These are phyloP conservation scores for Cacoxenus indagator DNA, from an alignment of 2,888 invertebrate species.

Conservation along the genomic window DNA sequence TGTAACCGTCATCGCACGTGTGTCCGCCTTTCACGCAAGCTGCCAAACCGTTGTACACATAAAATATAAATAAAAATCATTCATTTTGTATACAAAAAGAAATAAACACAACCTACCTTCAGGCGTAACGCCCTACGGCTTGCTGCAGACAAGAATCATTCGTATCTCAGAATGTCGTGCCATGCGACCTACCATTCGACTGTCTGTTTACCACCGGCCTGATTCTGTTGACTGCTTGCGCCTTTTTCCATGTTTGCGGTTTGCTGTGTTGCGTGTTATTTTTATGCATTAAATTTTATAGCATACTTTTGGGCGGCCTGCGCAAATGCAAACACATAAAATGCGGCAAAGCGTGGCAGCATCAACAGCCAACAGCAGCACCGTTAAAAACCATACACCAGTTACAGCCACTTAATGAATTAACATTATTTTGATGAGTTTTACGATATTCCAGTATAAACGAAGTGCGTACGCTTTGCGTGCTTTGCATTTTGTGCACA, in stretches of 20 bases:
- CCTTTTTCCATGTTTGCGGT: conserved; percentile 9
- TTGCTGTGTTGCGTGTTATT: conserved; percentile 36
- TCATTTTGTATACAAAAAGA: conserved; percentile 44
- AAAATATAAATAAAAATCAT: conserved; percentile 63
- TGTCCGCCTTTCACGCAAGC: no score
- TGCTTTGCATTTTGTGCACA: not conserved
- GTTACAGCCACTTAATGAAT: conserved; percentile 63
- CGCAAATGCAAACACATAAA: conserved; percentile 34
- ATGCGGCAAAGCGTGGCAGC: conserved; percentile 13
- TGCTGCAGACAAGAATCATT: conserved; percentile 3
- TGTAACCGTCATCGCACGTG: no score
- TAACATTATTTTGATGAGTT: conserved; percentile 62
- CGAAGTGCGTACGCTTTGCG: conserved; percentile 21
- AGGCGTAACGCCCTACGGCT: conserved; percentile 26
- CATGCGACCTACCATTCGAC: no score
- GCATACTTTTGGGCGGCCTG: conserved; percentile 54
- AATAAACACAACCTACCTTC: conserved; percentile 31
- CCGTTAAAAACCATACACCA: conserved; percentile 31
- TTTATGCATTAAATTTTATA: conserved; percentile 58
- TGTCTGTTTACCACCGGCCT: not conserved
- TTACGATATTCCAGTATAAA: conserved; percentile 46
- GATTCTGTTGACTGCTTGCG: conserved; percentile 17
- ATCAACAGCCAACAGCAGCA: not conserved
- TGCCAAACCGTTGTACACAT: no score
- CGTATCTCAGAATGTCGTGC: no score